Evolutionary conservation across 2,113 vertebrate species (phyloP), one percentile per base, ranked within the genome.

Genomic region (Labeo catla): DNA sequence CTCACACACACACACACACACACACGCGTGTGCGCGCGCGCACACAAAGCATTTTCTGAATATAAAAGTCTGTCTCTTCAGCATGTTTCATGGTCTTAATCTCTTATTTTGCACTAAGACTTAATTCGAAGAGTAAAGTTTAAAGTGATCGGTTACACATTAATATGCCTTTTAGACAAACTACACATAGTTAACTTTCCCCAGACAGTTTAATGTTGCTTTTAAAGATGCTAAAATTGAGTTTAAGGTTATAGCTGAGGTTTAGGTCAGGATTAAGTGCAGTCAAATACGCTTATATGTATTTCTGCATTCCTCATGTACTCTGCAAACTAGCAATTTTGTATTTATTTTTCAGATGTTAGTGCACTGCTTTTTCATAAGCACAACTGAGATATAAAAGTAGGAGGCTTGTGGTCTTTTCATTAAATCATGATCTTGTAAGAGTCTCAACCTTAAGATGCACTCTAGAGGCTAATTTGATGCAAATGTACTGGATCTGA

Each of bases 401-500:
- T 12, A 28, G 63, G 10, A 66, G n/a, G 63, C 63, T 28, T 66
- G 63, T 28, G 63, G 63, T 66, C 23, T 49, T 73, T 73, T 45
- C 39, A 73, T 73, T 73, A n/a, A 73, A 73, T 73, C 39, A 23
- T 11, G 43, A 74, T 74, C 72, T 74, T 74, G 72, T 47, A 23
- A n/a, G 39, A 47, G 43, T 74, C 21, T 54, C 4, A 77, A 73
- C 39, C 70, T 50, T 76, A 50, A 76, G n/a, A 76, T 76, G 72
- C 45, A 76, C 21, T 76, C 72, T 76, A 79, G 52, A 59, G 52
- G 76, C 16, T 79, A 79, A 79, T 79, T 79, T 59, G 76, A 79
- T 76, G 72, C 72, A 76, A 76, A 76, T 76, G 72, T 76, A 76
- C 72, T 76, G 72, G 21, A 74, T 49, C 72, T 74, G 72, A 76